Base-by-base conservation (phyloP, 1,140 invertebrate species). In the Lethocerus indicus region DNA sequence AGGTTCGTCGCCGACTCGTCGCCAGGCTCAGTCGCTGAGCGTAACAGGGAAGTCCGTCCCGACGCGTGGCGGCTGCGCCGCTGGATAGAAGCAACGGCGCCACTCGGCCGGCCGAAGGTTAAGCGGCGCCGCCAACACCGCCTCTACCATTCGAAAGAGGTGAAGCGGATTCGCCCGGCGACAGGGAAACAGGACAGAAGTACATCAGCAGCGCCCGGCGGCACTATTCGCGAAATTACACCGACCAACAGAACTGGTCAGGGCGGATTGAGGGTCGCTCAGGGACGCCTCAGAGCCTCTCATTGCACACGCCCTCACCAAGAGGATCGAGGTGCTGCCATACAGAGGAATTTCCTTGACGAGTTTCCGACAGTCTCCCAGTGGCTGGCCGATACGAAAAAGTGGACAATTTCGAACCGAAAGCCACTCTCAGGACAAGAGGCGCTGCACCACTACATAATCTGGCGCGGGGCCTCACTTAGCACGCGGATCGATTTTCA, bases 321-420 rank as follows among this genome's bases (percentile, higher is more conserved):
- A 92, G 62, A 78, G 79, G 56, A 78, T 91, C 29, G 87, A 92
- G 83, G 76, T 20, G 78, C 84, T 23, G 75, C 90, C 32, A 81
- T 90, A 60, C 83, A 91, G 56, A 73, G 86, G 60, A 86, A 85
- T 5, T 89, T 86, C 1, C 88, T 92, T 60, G 88, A 92, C 58
- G 90, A 83, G 53, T 83, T 83, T 55, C 75, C 75, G 44, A 84
- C 90, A 67, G 63, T 72, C 39, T 76, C 78, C 54, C 76, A 80
- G 58, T 92, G 87, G 81, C 70, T 92, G 6, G 69, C 72, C 28
- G 83, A 89, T 52, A 71, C 74, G 1, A 74, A 80, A 58, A 69
- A 72, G 24, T 75, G 1, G 72, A 74, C 32, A 74, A 75, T 44
- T 70, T 75, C 42, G 75, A 81, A 53, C 64, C 87, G 0, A 73